A percentile compares a stretch with the other conserved stretches of the same genome.
Evolutionary conservation across 2,797 vertebrate species (phyloP).

Genomic region (Clarias fuscus): DNA sequence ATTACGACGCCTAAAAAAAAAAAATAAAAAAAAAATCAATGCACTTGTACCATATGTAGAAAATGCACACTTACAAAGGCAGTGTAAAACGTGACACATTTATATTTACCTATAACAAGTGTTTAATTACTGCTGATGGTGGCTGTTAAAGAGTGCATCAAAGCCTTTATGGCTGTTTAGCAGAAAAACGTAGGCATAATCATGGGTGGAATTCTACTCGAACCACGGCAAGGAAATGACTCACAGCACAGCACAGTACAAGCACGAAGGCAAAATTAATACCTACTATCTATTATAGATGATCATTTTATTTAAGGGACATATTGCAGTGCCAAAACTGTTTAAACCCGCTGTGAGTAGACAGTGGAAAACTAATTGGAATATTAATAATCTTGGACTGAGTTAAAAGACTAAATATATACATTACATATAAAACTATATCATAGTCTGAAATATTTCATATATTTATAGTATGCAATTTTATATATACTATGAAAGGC

Average conservation of each 20-base stretch:
- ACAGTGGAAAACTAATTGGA: conserved; percentile 63
- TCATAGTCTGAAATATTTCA: neutral
- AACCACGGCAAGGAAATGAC: neutral
- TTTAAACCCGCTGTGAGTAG: conserved; percentile 7
- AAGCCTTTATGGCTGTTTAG: conserved; percentile 3
- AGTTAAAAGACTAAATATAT: neutral
- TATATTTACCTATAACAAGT: conserved; percentile 7
- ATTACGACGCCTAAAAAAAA: neutral
- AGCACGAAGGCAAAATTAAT: neutral
- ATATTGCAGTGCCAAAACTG: neutral
- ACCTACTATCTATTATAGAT: conserved; percentile 1
- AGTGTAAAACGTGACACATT: conserved; percentile 16
- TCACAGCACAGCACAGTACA: neutral
- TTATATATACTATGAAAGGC: neutral
- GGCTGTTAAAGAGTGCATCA: conserved; percentile 13
- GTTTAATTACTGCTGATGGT: conserved; percentile 23
- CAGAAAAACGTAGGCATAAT: neutral
- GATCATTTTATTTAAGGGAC: neutral
- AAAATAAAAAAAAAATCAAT: neutral
- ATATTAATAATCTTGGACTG: conserved; percentile 58
- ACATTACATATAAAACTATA: neutral
- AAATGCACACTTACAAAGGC: conserved; percentile 6
- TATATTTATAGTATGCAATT: no score
- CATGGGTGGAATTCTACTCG: neutral
- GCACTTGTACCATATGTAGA: neutral